These are phyloP conservation scores for Epinotia nisella DNA, from an alignment of 2,888 invertebrate genomes.

Conservation along the genomic window DNA sequence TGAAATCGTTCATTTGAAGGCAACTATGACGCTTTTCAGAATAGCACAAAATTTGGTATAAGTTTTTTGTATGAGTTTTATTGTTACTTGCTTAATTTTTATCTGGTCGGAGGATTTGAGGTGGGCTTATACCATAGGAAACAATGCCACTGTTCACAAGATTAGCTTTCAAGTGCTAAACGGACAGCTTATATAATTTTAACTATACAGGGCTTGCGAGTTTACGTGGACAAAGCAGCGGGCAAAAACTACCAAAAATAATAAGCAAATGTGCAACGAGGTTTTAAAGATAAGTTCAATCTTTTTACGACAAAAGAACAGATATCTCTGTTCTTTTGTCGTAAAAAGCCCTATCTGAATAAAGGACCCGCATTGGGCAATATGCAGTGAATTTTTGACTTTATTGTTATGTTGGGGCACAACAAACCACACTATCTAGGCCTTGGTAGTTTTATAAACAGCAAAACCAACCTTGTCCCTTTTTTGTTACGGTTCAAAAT, in stretches of 20 bases:
- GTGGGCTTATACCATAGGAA: too few species aligned
- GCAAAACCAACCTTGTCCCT: background rate
- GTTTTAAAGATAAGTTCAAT: background rate
- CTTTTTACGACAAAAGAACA: slow-evolving; percentile 5
- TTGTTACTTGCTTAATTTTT: too few species aligned
- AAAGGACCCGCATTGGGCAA: slow-evolving; percentile 7
- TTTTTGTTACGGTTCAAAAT: background rate
- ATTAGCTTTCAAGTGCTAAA: too few species aligned
- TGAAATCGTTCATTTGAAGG: too few species aligned
- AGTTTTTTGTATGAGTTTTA: too few species aligned
- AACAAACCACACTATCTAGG: background rate
- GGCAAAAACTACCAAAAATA: background rate
- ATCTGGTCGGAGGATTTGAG: too few species aligned
- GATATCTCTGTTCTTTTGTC: too few species aligned
- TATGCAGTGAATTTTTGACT: slow-evolving; percentile 16
- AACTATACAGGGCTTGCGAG: too few species aligned
- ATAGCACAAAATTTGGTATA: too few species aligned
- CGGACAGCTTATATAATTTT: too few species aligned
- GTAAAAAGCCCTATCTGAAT: slow-evolving; percentile 25
- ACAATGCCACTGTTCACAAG: too few species aligned
- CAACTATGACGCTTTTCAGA: too few species aligned
- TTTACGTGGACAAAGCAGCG: background rate
- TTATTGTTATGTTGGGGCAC: slow-evolving; percentile 4
- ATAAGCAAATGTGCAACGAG: background rate
- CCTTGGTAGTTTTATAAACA: background rate